A percentile compares a stretch with the other conserved stretches of the same genome.
phyloP scores from a whole-genome alignment of 2,888 invertebrate species.

The Pyrochroa serraticornis region DNA sequence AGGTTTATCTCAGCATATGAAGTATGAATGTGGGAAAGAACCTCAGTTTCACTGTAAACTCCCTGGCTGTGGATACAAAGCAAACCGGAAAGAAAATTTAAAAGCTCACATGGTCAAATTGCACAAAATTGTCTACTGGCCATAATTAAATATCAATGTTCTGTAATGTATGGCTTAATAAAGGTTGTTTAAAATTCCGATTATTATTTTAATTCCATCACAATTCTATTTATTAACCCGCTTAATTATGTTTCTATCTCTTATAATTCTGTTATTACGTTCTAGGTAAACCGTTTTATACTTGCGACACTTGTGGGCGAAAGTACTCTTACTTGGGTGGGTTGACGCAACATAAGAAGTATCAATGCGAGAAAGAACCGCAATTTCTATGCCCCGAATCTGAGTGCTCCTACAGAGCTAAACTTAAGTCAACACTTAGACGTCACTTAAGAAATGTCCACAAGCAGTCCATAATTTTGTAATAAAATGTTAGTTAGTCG shows the following conservation, averaged over 20 bases:
- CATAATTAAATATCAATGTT: neutral
- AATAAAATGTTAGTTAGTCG: too few species aligned
- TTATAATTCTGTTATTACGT: neutral
- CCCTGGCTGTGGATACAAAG: slow-evolving; percentile 39
- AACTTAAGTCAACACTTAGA: slow-evolving; percentile 34
- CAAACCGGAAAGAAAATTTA: slow-evolving; percentile 32
- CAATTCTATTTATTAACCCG: neutral
- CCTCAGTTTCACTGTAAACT: slow-evolving; percentile 51
- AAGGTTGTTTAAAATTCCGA: neutral
- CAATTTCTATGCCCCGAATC: slow-evolving; percentile 39
- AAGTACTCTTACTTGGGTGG: slow-evolving; percentile 22
- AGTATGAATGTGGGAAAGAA: slow-evolving; percentile 54
- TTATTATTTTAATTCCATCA: neutral
- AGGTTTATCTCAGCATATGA: slow-evolving; percentile 54
- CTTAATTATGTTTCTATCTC: neutral
- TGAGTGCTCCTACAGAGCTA: slow-evolving; percentile 36
- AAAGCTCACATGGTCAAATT: slow-evolving; percentile 31
- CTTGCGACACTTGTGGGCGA: slow-evolving; percentile 52
- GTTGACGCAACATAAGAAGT: slow-evolving; percentile 35
- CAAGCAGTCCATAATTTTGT: neutral
- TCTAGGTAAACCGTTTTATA: neutral
- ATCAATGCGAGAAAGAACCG: slow-evolving; percentile 43
- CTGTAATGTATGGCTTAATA: slow-evolving; percentile 2
- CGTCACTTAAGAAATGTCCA: slow-evolving; percentile 29
- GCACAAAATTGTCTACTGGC: slow-evolving; percentile 26